These are phyloP conservation scores for Malurus splendens DNA, from an alignment of 2,797 vertebrate genomes.

Conservation along the genomic window DNA sequence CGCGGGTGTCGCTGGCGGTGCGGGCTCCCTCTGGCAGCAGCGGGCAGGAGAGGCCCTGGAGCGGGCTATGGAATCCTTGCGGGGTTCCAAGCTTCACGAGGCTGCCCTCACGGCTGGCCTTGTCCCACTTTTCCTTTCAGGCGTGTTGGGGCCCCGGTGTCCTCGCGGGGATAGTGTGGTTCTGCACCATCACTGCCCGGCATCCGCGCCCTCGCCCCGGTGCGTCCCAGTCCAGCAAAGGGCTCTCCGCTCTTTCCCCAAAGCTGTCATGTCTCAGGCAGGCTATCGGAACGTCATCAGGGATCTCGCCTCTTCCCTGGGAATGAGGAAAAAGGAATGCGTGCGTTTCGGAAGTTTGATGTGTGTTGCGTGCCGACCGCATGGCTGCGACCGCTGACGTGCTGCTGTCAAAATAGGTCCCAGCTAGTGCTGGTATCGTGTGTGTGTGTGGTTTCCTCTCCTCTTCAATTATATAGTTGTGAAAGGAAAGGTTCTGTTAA, in stretches of 20 bases:
- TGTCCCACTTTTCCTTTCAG: background rate
- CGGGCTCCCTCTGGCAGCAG: background rate
- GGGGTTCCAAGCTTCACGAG: background rate
- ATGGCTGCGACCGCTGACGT: background rate
- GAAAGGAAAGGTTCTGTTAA: background rate
- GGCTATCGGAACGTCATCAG: background rate
- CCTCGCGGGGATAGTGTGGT: background rate
- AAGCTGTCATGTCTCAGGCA: background rate
- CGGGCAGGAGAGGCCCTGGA: background rate
- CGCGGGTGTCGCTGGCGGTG: background rate
- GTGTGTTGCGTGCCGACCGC: background rate
- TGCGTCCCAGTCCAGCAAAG: background rate
- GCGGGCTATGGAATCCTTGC: background rate
- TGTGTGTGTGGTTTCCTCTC: background rate
- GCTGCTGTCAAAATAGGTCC: background rate
- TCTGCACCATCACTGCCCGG: background rate
- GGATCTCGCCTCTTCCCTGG: background rate
- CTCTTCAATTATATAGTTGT: background rate
- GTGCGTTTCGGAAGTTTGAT: background rate
- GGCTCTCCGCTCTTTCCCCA: background rate
- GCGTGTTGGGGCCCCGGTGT: background rate
- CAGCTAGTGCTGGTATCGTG: background rate
- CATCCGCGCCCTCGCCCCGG: background rate
- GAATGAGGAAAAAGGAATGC: background rate
- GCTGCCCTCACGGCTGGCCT: background rate